Evolutionary conservation across 2,797 vertebrate genomes (phyloP), one percentile per base, ranked within the genome.

Genomic region (Tragopan temminckii): DNA sequence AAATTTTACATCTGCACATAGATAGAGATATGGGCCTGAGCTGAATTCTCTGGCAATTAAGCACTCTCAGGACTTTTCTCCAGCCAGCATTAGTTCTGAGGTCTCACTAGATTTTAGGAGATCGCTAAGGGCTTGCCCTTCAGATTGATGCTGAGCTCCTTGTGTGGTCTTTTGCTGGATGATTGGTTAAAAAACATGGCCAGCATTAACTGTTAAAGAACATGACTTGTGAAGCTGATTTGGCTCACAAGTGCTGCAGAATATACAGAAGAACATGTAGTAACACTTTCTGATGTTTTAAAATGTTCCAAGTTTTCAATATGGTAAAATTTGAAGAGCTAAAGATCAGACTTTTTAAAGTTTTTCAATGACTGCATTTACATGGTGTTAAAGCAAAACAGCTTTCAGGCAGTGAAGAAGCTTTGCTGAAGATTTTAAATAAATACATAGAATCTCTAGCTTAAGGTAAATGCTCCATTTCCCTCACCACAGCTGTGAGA

Each of bases 91-190:
- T 77, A 19, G 27, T 53, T 70, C 83, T 31, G 25, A 67, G 21
- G 43, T 57, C 48, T 85, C 14, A 3, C 8, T 79, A 61, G 7
- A 19, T 70, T 78, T 71, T 43, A 62, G 25, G 43, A 35, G 25
- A 13, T 58, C 7, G 14, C 9, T 53, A 17, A 52, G 18, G 48
- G 9, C 6, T 78, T 81, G 35, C 12, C 35, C 29, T 76, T 57
- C 64, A 84, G 61, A 61, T 48, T 78, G 61, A 15, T 82, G 27
- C 23, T 76, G 3, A 8, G 29, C 46, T 85, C 16, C 18, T 35
- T 88, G 80, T 75, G 72, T 92, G 76, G 72, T 81, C 80, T 79
- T 79, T 36, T 81, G 46, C 58, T 58, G 42, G 38, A 58, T 8
- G 6, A 10, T 70, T 85, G n/a, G 85, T 79, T 63, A 55, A 67